Conservation (phyloP, 2,797 vertebrate species). For the Rhabdomys pumilio region DNA sequence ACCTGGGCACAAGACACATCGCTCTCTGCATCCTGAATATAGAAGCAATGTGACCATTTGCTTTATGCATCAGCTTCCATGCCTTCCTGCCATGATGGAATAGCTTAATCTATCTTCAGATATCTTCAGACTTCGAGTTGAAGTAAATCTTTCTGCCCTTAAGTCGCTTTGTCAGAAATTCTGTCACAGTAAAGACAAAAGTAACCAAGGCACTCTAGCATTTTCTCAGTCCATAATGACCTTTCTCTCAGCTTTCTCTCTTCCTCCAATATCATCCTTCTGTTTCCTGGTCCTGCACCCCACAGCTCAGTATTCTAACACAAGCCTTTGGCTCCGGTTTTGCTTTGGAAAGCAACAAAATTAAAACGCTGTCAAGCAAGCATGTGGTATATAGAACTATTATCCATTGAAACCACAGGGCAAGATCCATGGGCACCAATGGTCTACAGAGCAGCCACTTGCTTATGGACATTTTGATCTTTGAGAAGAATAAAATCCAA, state of each 20-base stretch:
- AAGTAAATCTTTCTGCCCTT: not conserved
- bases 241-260: not conserved
- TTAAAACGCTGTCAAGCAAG: not conserved
- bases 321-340: not conserved
- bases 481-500: not conserved
- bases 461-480: not conserved
- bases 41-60: not conserved
- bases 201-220: not conserved
- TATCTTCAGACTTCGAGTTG: not conserved
- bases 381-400: not conserved
- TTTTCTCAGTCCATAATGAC: not conserved
- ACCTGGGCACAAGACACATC: not conserved
- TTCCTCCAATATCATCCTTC: not conserved
- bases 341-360: not conserved
- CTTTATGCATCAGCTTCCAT: no score
- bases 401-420: not conserved
- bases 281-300: not conserved
- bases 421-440: not conserved
- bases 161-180: not conserved
- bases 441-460: not conserved
- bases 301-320: not conserved
- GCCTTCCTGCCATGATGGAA: not conserved
- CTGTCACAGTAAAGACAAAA: not conserved
- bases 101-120: not conserved
- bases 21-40: not conserved